Evolutionary conservation across 2,797 vertebrate species (phyloP).

Genomic region (Poeciliopsis infans): DNA sequence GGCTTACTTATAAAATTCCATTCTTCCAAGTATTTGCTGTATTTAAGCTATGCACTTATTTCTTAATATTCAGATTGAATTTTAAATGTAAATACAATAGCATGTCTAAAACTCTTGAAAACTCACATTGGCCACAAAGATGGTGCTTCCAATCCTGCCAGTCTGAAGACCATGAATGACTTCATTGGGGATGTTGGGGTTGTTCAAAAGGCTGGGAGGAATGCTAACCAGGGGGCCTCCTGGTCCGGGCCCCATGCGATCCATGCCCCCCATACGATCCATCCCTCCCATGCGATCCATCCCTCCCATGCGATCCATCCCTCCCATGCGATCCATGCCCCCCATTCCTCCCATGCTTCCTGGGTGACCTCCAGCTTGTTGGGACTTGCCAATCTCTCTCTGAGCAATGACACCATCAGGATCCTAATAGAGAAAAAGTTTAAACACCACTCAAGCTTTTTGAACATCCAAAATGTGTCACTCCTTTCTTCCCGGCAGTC

Average conservation of each 20-base stretch:
- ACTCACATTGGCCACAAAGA: constrained; percentile 96
- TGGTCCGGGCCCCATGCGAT: constrained; percentile 87
- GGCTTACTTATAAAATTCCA: neutral
- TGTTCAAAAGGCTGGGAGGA: constrained; percentile 94
- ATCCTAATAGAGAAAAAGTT: constrained; percentile 79
- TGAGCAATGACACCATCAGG: constrained; percentile 92
- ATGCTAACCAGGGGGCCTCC: constrained; percentile 88
- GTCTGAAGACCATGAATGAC: constrained; percentile 96
- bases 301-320: constrained; percentile 64
- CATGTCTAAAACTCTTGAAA: neutral
- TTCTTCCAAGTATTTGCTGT: neutral
- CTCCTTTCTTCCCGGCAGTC: constrained; percentile 15
- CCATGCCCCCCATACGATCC: constrained; percentile 83
- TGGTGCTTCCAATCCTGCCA: constrained; percentile 92
- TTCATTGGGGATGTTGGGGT: constrained; percentile 95
- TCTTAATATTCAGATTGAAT: neutral
- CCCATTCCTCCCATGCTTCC: constrained; percentile 79
- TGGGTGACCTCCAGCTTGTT: constrained; percentile 77
- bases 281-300: constrained; percentile 66
- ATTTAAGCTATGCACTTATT: neutral
- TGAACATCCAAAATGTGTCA: neutral
- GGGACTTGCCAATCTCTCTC: constrained; percentile 89
- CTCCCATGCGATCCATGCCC: constrained; percentile 74
- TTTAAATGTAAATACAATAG: neutral
- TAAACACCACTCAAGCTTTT: neutral